Evolutionary conservation across 2,888 invertebrate species (phyloP).

Genomic region (Ichneumon xanthorius): DNA sequence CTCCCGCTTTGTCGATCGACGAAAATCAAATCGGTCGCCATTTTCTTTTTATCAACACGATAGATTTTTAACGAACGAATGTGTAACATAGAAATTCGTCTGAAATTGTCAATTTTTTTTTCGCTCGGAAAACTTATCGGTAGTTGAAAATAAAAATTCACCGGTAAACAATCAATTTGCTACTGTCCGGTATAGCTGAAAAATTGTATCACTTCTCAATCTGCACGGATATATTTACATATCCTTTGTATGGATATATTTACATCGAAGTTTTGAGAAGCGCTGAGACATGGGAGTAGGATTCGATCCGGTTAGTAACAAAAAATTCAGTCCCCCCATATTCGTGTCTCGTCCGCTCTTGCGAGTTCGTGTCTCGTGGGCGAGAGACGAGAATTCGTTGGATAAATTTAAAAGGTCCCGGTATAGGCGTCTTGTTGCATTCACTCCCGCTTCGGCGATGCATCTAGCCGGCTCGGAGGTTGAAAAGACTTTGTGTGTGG

Average conservation of each 20-base stretch:
- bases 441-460: constrained; percentile 17
- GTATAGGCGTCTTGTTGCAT: constrained; percentile 19
- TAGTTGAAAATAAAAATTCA: background rate
- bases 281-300: background rate
- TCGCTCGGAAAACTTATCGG: background rate
- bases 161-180: background rate
- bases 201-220: background rate
- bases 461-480: constrained; percentile 17
- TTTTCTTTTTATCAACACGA: background rate
- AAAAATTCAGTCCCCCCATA: background rate
- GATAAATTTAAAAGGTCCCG: constrained; percentile 54
- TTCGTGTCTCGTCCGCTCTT: background rate
- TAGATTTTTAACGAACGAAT: background rate
- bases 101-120: background rate
- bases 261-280: background rate
- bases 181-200: background rate
- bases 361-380: constrained; percentile 17
- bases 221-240: background rate
- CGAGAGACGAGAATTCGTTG: constrained; percentile 40
- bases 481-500: constrained; percentile 18
- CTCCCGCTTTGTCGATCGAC: background rate
- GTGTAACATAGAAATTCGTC: background rate
- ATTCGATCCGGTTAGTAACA: constrained; percentile 4
- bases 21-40: background rate
- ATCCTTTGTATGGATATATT: background rate